Evolutionary conservation across 1,140 invertebrate genomes (phyloP), one percentile per base, ranked within the genome.

Genomic region (Antheraea pernyi): DNA sequence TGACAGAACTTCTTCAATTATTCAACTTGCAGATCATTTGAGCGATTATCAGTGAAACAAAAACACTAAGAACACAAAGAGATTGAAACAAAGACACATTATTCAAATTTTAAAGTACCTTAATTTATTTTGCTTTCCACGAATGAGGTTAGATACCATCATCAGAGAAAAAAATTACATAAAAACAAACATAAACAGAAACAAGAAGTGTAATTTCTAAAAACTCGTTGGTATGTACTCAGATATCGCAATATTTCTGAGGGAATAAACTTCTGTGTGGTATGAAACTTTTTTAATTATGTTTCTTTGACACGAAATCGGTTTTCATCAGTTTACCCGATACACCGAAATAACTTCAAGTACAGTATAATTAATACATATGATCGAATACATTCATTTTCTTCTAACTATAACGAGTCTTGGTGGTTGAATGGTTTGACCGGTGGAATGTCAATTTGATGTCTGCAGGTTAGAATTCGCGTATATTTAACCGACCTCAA

Each of bases 231-330:
- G 46, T 42, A 65, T 53, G 66, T 59, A 72, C 48, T 62, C 65
- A 61, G 19, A 30, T 16, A 53, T 53, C 46, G 46, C 13, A 53
- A 53, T 53, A 53, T 53, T 53, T 53, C 46, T 53, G 67, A 69
- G 7, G 9, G 37, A 61, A 36, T 16, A 48, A 72, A 73, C 60
- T 69, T 77, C 74, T 68, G 60, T 70, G 58, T 53, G 68, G 59
- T 62, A 37, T 59, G 13, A 30, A 78, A 78, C 67, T 75, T 78
- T 75, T 75, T 78, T 78, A 78, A 78, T 78, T 78, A 78, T 73
- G 65, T 78, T 70, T 63, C 68, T 68, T 73, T 71, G 48, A 59
- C 66, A 59, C 65, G 62, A 72, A 70, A 71, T 74, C 72, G 72
- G 53, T 68, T 68, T 67, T 37, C 37, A 62, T 18, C 19, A 48